Evolutionary conservation across 2,888 invertebrate genomes (phyloP).

Genomic region (Pristionchus arcanus): DNA sequence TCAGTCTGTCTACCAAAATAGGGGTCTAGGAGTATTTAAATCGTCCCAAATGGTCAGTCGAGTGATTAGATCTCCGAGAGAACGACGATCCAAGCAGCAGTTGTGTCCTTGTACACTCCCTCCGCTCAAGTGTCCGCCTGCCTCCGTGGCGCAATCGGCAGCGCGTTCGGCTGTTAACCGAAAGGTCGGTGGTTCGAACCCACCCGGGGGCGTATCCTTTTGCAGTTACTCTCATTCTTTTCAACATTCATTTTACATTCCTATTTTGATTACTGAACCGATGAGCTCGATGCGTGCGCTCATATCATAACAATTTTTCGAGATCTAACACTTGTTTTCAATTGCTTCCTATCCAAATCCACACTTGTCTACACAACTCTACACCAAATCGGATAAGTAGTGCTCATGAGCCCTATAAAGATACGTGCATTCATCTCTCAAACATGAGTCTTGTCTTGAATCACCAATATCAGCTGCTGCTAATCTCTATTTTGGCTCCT

Average conservation of each 20-base stretch:
- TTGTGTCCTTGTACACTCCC: too few relatives aligned
- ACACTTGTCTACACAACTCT: too few relatives aligned
- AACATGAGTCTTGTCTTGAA: not conserved
- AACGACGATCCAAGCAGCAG: too few relatives aligned
- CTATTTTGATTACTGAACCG: not conserved
- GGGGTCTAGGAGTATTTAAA: too few relatives aligned
- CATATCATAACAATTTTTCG: too few relatives aligned
- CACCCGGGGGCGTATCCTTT: conserved; percentile 83
- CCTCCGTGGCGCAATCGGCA: conserved; percentile 68
- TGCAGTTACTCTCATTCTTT: not conserved
- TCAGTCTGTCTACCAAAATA: too few relatives aligned
- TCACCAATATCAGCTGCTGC: not conserved
- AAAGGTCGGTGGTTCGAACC: conserved; percentile 79
- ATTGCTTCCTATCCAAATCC: too few relatives aligned
- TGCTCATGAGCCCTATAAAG: too few relatives aligned
- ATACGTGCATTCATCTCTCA: not conserved
- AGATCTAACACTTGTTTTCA: too few relatives aligned
- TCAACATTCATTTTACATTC: not conserved
- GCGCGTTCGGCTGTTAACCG: conserved; percentile 80
- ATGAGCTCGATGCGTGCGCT: not conserved
- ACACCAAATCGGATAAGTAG: too few relatives aligned
- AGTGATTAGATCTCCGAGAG: too few relatives aligned
- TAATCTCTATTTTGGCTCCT: not conserved
- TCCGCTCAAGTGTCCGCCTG: not conserved
- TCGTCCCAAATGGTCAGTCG: too few relatives aligned